Conservation (phyloP, 2,888 invertebrate genomes). For the Scaptomyza reducta region DNA sequence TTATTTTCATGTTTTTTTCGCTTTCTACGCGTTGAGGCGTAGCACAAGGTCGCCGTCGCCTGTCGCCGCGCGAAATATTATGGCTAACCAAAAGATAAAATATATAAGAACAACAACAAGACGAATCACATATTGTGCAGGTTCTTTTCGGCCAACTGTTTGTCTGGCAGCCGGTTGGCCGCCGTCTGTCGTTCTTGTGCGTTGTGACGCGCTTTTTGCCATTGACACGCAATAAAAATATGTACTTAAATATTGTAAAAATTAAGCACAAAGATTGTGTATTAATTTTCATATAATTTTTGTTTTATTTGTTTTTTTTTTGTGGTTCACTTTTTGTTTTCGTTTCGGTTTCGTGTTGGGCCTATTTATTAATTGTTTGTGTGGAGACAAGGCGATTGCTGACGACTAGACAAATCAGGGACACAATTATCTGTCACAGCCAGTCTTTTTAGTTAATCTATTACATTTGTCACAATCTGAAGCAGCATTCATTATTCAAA, state of each 20-base stretch:
- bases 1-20: slow-evolving; percentile 49
- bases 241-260: slow-evolving; percentile 61
- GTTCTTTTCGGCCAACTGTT: slow-evolving; percentile 58
- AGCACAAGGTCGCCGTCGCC: slow-evolving; percentile 75
- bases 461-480: slow-evolving; percentile 4
- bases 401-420: slow-evolving; percentile 30
- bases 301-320: not conserved
- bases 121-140: slow-evolving; percentile 19
- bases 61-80: slow-evolving; percentile 74
- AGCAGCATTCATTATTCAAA: no score
- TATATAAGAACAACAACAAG: slow-evolving; percentile 40
- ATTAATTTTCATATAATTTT: slow-evolving; percentile 26
- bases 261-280: slow-evolving; percentile 39
- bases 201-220: slow-evolving; percentile 79
- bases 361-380: slow-evolving; percentile 37
- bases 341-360: slow-evolving; percentile 7
- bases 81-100: slow-evolving; percentile 74
- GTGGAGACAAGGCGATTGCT: slow-evolving; percentile 22
- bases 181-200: slow-evolving; percentile 28
- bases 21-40: slow-evolving; percentile 74
- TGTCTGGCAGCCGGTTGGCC: slow-evolving; percentile 38
- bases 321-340: not conserved
- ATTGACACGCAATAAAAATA: slow-evolving; percentile 82
- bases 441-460: slow-evolving; percentile 8
- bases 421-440: slow-evolving; percentile 8